Evolutionary conservation across 2,113 vertebrate species (phyloP).

Genomic region (Atractosteus spatula): DNA sequence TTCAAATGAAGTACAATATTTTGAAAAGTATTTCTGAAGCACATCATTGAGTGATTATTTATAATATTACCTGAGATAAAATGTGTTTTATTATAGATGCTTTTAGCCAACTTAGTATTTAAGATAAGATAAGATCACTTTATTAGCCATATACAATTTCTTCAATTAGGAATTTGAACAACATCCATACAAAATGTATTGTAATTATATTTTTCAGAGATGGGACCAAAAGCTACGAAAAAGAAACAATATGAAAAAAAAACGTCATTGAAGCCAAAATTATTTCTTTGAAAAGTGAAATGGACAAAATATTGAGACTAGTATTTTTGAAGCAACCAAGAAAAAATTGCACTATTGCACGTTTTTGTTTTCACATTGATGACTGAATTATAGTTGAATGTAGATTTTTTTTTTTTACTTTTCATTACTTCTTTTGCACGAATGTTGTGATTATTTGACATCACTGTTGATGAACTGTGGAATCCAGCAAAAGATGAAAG

Average conservation of each 20-base stretch:
- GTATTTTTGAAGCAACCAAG: constrained; percentile 63
- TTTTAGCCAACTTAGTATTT: too few relatives aligned
- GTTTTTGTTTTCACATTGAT: constrained; percentile 71
- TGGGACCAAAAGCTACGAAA: constrained; percentile 75
- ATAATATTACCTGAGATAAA: too few relatives aligned
- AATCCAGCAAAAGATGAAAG: not conserved
- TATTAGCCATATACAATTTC: too few relatives aligned
- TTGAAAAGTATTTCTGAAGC: too few relatives aligned
- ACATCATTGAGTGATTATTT: too few relatives aligned
- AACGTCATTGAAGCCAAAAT: constrained; percentile 49
- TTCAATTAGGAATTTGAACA: not conserved
- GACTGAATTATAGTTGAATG: constrained; percentile 58
- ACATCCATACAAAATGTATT: not conserved
- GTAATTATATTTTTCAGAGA: constrained; percentile 49
- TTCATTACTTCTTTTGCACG: constrained; percentile 41
- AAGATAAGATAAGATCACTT: too few relatives aligned
- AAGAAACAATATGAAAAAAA: constrained; percentile 44
- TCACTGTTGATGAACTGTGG: constrained; percentile 7
- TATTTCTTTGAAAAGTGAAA: constrained; percentile 11
- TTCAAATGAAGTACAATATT: too few relatives aligned
- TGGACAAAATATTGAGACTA: constrained; percentile 56
- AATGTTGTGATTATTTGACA: constrained; percentile 34
- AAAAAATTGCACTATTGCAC: constrained; percentile 87
- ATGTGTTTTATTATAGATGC: too few relatives aligned
- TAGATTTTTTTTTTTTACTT: constrained; percentile 48